Evolutionary conservation across 2,797 vertebrate genomes (phyloP).

Genomic region (Hirundo rustica): DNA sequence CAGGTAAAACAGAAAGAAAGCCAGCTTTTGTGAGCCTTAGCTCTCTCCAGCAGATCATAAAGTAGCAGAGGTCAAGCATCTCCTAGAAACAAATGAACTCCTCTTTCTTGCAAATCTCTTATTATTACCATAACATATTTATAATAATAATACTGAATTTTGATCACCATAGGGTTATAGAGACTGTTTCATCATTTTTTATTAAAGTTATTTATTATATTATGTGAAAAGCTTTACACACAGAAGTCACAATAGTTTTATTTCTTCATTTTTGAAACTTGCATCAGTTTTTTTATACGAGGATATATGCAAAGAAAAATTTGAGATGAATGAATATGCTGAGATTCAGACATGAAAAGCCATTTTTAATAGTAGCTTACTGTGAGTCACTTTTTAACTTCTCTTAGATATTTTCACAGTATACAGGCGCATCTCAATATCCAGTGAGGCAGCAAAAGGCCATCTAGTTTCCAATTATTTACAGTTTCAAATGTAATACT

Average conservation of each 20-base stretch:
- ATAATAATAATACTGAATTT: background rate
- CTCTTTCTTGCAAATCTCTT: background rate
- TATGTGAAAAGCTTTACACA: background rate
- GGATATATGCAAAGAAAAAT: background rate
- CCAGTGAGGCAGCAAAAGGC: background rate
- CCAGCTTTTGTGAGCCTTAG: background rate
- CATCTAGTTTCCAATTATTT: background rate
- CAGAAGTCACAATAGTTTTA: background rate
- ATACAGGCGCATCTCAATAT: background rate
- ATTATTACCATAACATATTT: background rate
- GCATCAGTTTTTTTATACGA: background rate
- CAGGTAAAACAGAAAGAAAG: conserved; percentile 8
- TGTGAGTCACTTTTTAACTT: background rate
- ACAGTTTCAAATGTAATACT: background rate
- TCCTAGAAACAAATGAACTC: background rate
- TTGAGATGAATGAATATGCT: background rate
- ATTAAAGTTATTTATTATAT: background rate
- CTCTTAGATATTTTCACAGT: background rate
- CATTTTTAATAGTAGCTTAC: background rate
- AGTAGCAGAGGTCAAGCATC: conserved; percentile 33
- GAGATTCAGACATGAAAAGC: background rate
- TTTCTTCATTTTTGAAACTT: background rate
- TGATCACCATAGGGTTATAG: background rate
- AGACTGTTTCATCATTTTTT: background rate
- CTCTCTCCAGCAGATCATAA: background rate